Evolutionary conservation across 2,113 vertebrate genomes (phyloP).

Genomic region (Cromileptes altivelis): DNA sequence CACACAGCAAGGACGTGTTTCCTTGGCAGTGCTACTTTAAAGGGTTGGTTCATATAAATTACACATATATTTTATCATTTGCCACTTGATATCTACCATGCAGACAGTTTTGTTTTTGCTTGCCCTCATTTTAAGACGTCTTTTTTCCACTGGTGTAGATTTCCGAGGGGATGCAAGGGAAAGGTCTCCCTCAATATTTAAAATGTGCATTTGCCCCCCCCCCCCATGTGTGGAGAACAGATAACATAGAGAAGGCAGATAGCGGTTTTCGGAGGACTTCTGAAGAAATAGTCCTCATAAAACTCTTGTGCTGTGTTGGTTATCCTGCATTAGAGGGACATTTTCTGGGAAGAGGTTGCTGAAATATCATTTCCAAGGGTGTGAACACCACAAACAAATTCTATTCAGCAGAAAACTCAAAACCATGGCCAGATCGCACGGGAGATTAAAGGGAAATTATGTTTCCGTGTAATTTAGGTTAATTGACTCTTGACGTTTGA

Average conservation of each 20-base stretch:
- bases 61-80: neutral
- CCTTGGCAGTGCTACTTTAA: neutral
- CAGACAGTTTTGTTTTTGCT: neutral
- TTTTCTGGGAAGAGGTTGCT: neutral
- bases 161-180: too few species aligned
- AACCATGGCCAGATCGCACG: neutral
- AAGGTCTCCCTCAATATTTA: too few species aligned
- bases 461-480: neutral
- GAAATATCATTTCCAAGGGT: neutral
- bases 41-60: neutral
- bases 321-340: neutral
- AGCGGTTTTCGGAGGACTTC: conserved; percentile 8
- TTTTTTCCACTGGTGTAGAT: too few species aligned
- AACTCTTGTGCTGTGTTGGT: neutral
- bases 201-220: too few species aligned
- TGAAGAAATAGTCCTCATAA: neutral
- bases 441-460: neutral
- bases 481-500: neutral
- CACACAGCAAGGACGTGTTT: conserved; percentile 3
- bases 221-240: too few species aligned
- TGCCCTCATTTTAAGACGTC: neutral
- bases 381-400: neutral
- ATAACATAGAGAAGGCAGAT: too few species aligned
- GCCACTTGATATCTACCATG: neutral
- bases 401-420: neutral